A percentile compares a stretch with the other conserved stretches of the same genome.
phyloP scores from a whole-genome alignment of 2,113 vertebrate species.

The Mirza zaza region DNA sequence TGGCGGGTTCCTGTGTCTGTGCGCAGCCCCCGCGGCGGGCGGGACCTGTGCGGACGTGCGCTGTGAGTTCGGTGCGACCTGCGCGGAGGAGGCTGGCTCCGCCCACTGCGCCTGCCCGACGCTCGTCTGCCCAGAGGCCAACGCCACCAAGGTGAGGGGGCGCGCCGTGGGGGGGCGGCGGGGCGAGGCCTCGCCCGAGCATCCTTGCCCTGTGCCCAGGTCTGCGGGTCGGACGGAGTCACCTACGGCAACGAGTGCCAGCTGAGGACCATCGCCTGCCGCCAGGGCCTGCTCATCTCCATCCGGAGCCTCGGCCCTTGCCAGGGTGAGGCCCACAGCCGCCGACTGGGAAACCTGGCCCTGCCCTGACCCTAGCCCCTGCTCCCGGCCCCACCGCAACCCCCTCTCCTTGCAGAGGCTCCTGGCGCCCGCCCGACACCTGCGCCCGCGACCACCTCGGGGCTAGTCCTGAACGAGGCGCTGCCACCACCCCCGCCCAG shows the following conservation, averaged over 20 bases:
- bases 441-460: slow-evolving; percentile 29
- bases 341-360: background rate
- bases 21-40: slow-evolving; percentile 85
- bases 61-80: slow-evolving; percentile 91
- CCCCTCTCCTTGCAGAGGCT: slow-evolving; percentile 84
- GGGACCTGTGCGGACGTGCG: slow-evolving; percentile 87
- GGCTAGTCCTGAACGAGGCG: slow-evolving; percentile 39
- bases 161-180: accelerated
- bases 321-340: slow-evolving; percentile 87
- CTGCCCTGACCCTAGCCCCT: background rate
- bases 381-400: background rate
- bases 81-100: slow-evolving; percentile 88
- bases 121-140: slow-evolving; percentile 88
- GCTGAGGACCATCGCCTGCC: slow-evolving; percentile 95
- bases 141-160: slow-evolving; percentile 90
- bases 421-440: slow-evolving; percentile 67
- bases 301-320: slow-evolving; percentile 92
- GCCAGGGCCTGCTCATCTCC: slow-evolving; percentile 89
- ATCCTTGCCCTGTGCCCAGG: slow-evolving; percentile 83
- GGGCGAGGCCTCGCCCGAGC: background rate
- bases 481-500: slow-evolving; percentile 31
- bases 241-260: slow-evolving; percentile 97
- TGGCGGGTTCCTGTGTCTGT: background rate
- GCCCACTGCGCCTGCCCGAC: slow-evolving; percentile 93
- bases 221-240: slow-evolving; percentile 96